Evolutionary conservation across 2,113 vertebrate species (phyloP), one percentile per base, ranked within the genome.

Genomic region (Cichladusa arquata): DNA sequence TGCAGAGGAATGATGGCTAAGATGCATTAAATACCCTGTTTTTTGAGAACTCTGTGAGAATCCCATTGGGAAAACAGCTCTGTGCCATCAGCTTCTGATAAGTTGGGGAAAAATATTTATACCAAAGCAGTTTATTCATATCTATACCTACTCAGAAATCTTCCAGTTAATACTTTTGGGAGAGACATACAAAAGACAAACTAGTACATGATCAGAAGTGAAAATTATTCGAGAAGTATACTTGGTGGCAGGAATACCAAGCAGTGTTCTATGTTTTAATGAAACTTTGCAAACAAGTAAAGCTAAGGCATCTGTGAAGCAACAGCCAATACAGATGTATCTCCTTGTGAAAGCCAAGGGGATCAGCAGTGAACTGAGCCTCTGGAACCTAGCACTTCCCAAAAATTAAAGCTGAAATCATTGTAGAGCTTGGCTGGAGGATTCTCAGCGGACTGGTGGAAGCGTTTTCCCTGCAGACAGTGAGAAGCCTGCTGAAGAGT

Each of bases 11-110:
- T 4, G 7, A 82, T 28, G 7, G 18, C 29, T 51, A 65, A 84
- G 12, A 65, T 38, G 14, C 57, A 85, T 19, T 48, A 51, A 33
- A 66, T 33, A 54, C 1, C 1, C 10, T 58, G 15, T 0, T 14
- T 45, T 61, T 31, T 57, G 25, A 83, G 54, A 92, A 66, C 4
- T 50, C 8, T 60, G 14, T 66, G 31, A 88, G 40, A 14, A 36
- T 33, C 15, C 19, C 54, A 44, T 11, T 25, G 18, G 31, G 14
- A 13, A 81, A 86, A 61, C 26, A 69, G 40, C 19, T 93, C 66
- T 88, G 79, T 25, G 14, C 33, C 15, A 82, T 42, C 40, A 53
- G 11, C 7, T 83, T 67, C 48, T 24, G 12, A 28, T 28, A 71
- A 57, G 2, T 0, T 65, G 65, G 31, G 36, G 19, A n/a, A 82